Conservation (phyloP, 1,140 invertebrate species). For the Zaprionus camerounensis region DNA sequence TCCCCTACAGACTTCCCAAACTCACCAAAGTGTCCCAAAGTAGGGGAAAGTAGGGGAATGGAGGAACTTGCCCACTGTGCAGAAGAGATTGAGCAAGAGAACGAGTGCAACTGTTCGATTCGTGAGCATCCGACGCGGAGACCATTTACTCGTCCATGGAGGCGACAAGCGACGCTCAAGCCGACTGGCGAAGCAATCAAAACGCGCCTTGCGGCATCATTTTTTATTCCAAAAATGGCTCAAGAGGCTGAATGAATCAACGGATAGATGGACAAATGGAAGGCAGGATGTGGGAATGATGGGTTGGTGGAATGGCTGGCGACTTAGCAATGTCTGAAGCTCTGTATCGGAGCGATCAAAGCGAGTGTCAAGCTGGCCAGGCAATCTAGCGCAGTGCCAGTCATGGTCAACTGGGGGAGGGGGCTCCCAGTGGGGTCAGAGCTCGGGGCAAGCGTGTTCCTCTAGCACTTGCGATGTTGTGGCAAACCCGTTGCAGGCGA, state of each 20-base stretch:
- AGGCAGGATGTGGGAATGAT: not conserved
- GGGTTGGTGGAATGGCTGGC: slow-evolving; percentile 10
- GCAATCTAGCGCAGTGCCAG: slow-evolving; percentile 1
- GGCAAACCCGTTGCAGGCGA: slow-evolving; percentile 1
- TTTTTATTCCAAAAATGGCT: slow-evolving; percentile 37
- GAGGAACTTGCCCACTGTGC: not conserved
- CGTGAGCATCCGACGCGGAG: not conserved
- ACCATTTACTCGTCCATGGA: not conserved
- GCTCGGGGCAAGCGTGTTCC: too few species aligned
- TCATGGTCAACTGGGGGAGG: not conserved
- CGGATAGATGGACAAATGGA: slow-evolving; percentile 3
- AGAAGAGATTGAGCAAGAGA: not conserved
- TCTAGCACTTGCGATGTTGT: slow-evolving; percentile 15
- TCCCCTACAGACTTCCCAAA: not conserved
- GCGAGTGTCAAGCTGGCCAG: slow-evolving; percentile 12
- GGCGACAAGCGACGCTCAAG: not conserved
- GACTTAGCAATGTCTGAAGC: slow-evolving; percentile 26
- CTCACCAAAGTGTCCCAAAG: not conserved
- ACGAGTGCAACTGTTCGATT: not conserved
- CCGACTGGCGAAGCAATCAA: slow-evolving; percentile 47
- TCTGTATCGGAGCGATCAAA: slow-evolving; percentile 37
- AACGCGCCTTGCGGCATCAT: slow-evolving; percentile 46
- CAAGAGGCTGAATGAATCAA: slow-evolving; percentile 42
- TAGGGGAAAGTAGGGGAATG: not conserved
- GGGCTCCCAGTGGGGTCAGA: not conserved